phyloP scores from a whole-genome alignment of 2,113 vertebrate genomes.

The Dicerorhinus sumatrensis region DNA sequence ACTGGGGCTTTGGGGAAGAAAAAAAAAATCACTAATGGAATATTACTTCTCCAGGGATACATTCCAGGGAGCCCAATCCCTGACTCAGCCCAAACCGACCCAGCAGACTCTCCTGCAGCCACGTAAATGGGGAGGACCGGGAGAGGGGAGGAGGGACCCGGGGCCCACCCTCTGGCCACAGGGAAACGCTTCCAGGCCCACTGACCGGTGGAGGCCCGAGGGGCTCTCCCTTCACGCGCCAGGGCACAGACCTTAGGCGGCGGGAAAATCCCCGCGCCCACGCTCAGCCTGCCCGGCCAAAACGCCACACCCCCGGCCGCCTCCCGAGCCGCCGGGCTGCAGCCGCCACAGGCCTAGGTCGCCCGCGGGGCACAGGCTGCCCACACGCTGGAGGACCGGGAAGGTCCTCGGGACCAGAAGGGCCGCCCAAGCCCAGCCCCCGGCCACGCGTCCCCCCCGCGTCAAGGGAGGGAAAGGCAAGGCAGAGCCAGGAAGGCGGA shows the following conservation, averaged over 20 bases:
- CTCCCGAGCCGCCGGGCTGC: not conserved
- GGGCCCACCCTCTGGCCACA: not conserved
- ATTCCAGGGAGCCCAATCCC: not conserved
- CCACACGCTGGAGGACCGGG: not conserved
- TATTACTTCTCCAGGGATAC: too few relatives aligned
- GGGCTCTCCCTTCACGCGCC: not conserved
- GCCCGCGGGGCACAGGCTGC: not conserved
- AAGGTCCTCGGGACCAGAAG: fast-evolving
- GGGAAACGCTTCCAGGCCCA: not conserved
- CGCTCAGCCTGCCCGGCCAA: not conserved
- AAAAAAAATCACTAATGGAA: too few relatives aligned
- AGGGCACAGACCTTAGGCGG: not conserved
- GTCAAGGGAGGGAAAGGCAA: not conserved
- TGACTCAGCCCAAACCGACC: not conserved
- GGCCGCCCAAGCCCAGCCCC: not conserved
- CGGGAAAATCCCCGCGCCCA: not conserved
- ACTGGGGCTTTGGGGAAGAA: too few relatives aligned
- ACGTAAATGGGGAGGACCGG: not conserved
- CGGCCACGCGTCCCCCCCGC: not conserved
- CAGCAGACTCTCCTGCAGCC: not conserved
- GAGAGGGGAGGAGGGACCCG: not conserved
- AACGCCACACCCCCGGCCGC: not conserved
- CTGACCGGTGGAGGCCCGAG: not conserved
- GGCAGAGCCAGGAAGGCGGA: not conserved
- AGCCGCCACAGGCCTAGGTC: not conserved